Evolutionary conservation across 2,113 vertebrate genomes (phyloP), one percentile per base, ranked within the genome.

Genomic region (Pollimyrus isidori): DNA sequence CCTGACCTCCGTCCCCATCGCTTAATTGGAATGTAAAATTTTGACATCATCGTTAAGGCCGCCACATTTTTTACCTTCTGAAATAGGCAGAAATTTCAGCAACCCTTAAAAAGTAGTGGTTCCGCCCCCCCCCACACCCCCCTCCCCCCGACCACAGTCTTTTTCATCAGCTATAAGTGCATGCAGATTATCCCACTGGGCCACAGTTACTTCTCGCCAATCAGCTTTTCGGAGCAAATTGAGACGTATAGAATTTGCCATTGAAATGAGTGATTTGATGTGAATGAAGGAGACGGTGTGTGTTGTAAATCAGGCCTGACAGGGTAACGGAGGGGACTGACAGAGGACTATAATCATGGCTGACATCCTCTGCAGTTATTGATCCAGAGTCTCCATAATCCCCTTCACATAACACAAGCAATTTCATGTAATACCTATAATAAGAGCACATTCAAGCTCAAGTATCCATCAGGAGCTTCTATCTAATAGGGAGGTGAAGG

Each of bases 391-490:
- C 96, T 96, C 96, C 95, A 93, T 97, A 97, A 98, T 97, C 97
- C 96, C 96, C 97, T 98, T 96, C 97, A 97, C 96, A 97, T 96
- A 98, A 98, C 97, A 96, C 95, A 96, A 96, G 96, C 97, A 98
- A 97, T 98, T 98, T 98, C 96, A 96, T 96, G 95, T 98, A 98
- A 99, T 98, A 97, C 97, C 97, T 98, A 97, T 97, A 99, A 99
- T 99, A 98, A 97, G 95, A 94, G 95, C 89, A 93, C 97, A 96
- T 97, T 98, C 95, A 97, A 94, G 96, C 96, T 97, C 95, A 97
- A 97, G 97, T 95, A 96, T 96, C 96, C 96, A 95, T 97, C 97
- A 96, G 96, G 95, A 96, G 96, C 94, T 93, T 95, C 95, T 95
- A 96, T 96, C 96, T 97, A 96, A 96, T 96, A 96, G 95, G 88